These are phyloP conservation scores for Adelognathus sp. DNA, from an alignment of 2,888 invertebrate species.

Conservation along the genomic window DNA sequence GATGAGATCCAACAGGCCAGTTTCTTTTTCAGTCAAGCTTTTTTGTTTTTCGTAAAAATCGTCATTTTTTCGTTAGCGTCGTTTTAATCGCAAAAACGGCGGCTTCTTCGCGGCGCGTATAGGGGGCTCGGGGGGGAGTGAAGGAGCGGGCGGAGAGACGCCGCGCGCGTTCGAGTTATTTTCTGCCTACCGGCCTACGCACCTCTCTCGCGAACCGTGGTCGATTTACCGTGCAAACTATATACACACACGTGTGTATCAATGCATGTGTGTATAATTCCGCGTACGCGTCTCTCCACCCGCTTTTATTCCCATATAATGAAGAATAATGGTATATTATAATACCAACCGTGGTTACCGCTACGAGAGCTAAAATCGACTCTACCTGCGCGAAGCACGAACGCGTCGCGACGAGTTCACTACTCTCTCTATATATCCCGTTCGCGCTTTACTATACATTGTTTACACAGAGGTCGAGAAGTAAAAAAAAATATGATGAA, in stretches of 20 bases:
- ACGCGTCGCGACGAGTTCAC: background rate
- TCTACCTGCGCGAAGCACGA: background rate
- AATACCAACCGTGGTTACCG: background rate
- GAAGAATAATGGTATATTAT: slow-evolving; percentile 10
- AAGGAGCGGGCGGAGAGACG: slow-evolving; percentile 65
- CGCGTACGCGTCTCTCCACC: slow-evolving; percentile 65
- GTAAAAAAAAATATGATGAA: background rate
- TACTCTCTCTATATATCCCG: background rate
- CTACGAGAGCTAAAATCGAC: slow-evolving; percentile 4
- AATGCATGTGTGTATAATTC: no score
- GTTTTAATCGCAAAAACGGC: slow-evolving; percentile 13
- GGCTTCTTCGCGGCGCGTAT: slow-evolving; percentile 26
- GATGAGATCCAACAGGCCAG: no score
- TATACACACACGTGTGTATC: no score
- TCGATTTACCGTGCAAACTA: slow-evolving; percentile 67
- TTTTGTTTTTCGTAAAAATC: no score
- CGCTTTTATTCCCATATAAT: slow-evolving; percentile 12
- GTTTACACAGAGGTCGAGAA: background rate
- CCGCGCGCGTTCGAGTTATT: slow-evolving; percentile 68
- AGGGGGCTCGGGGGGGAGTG: slow-evolving; percentile 50
- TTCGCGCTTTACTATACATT: slow-evolving; percentile 2
- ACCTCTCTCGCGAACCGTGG: slow-evolving; percentile 61
- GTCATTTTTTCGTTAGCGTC: background rate
- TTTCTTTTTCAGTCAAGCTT: background rate
- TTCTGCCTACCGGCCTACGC: slow-evolving; percentile 64